phyloP scores from a whole-genome alignment of 2,113 vertebrate species.

The Thalassarche chlororhynchos region DNA sequence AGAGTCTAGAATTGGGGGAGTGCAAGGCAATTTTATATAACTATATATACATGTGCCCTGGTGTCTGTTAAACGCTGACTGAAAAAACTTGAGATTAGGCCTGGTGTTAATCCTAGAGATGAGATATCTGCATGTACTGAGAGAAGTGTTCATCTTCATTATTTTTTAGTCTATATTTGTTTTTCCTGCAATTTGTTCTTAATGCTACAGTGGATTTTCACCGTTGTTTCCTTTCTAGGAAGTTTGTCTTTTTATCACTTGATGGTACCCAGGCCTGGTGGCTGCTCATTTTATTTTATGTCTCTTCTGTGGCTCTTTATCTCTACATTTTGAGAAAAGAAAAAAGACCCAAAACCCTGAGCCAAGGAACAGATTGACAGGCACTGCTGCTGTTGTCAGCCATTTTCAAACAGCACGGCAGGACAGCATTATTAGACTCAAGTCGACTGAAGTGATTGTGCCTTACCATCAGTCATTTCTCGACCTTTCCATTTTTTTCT shows the following conservation, averaged over 20 bases:
- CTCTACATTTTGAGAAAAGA: not conserved
- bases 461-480: not conserved
- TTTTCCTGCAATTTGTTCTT: not conserved
- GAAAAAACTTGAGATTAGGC: not conserved
- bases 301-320: not conserved
- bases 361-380: not conserved
- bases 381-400: not conserved
- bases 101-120: not conserved
- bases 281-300: not conserved
- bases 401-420: not conserved
- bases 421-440: not conserved
- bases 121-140: not conserved
- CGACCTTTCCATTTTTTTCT: accelerated
- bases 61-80: not conserved
- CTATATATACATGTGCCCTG: not conserved
- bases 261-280: not conserved
- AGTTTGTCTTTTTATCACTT: not conserved
- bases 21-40: not conserved
- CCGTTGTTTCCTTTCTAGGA: not conserved
- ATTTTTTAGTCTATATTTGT: not conserved
- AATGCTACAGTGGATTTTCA: not conserved
- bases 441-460: not conserved
- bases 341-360: not conserved
- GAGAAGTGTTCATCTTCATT: not conserved
- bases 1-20: accelerated